A percentile compares a stretch with the other conserved stretches of the same genome.
These are phyloP conservation scores for Tupaia tana DNA, from an alignment of 2,113 vertebrate genomes.

Conservation along the genomic window DNA sequence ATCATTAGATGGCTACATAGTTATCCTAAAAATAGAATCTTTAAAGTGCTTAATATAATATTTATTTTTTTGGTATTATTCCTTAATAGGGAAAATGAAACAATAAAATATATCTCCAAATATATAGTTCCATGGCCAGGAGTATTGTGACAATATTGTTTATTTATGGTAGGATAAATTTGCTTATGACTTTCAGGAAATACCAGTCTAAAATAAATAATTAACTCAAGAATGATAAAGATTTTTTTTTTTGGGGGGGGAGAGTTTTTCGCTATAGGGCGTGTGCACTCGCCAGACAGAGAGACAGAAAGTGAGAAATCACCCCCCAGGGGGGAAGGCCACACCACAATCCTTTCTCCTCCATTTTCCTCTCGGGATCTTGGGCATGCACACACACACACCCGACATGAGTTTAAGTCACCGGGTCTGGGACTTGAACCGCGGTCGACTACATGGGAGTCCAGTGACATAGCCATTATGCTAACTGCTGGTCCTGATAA, in stretches of 20 bases:
- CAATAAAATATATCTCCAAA: neutral
- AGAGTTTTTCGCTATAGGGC: too few relatives aligned
- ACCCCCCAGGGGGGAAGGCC: too few relatives aligned
- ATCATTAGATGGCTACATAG: neutral
- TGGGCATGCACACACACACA: too few relatives aligned
- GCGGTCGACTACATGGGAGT: too few relatives aligned
- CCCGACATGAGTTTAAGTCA: too few relatives aligned
- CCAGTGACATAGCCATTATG: too few relatives aligned
- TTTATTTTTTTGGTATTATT: constrained; percentile 36
- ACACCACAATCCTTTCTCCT: too few relatives aligned
- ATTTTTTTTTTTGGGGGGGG: neutral
- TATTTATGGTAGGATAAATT: neutral
- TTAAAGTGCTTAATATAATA: neutral
- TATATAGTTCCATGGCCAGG: neutral
- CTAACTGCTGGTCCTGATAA: neutral
- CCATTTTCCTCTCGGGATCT: too few relatives aligned
- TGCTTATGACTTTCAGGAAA: constrained; percentile 9
- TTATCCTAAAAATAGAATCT: constrained; percentile 5
- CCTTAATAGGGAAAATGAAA: neutral
- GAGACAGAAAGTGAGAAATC: too few relatives aligned
- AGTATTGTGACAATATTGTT: neutral
- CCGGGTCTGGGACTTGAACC: too few relatives aligned
- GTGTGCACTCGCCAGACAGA: too few relatives aligned
- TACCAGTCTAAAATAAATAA: constrained; percentile 18
- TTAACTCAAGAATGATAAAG: constrained; percentile 10